A percentile compares a stretch with the other conserved stretches of the same genome.
Evolutionary conservation across 2,113 vertebrate species (phyloP).

Genomic region (Ictidomys tridecemlineatus): DNA sequence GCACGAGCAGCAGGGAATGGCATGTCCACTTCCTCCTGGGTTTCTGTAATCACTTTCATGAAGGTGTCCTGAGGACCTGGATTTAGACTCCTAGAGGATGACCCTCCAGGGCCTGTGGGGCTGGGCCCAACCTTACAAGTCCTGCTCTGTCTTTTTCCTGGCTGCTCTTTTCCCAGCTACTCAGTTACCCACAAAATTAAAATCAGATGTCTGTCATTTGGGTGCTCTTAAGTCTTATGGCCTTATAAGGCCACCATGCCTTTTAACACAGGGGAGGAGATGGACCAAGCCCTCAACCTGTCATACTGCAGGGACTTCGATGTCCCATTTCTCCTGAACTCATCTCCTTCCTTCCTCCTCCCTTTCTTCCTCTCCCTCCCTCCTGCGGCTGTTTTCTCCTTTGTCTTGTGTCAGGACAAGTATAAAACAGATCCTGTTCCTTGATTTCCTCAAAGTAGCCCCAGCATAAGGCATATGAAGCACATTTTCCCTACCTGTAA

Average conservation of each 20-base stretch:
- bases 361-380: too few species aligned
- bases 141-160: neutral
- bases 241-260: neutral
- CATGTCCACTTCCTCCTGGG: neutral
- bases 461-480: neutral
- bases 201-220: neutral
- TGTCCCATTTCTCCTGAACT: neutral
- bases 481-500: neutral
- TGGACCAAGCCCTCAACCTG: neutral
- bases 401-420: constrained; percentile 5
- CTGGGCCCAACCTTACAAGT: neutral
- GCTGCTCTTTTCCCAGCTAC: neutral
- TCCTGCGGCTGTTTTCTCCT: neutral
- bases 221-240: neutral
- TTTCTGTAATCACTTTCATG: neutral
- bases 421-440: neutral
- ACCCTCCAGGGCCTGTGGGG: neutral
- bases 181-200: neutral
- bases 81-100: neutral
- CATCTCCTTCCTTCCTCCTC: too few species aligned
- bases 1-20: neutral
- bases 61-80: neutral
- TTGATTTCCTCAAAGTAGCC: neutral
- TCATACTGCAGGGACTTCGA: neutral
- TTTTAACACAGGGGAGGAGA: neutral